Evolutionary conservation across 2,797 vertebrate genomes (phyloP).

Genomic region (Phataginus tetradactyla): DNA sequence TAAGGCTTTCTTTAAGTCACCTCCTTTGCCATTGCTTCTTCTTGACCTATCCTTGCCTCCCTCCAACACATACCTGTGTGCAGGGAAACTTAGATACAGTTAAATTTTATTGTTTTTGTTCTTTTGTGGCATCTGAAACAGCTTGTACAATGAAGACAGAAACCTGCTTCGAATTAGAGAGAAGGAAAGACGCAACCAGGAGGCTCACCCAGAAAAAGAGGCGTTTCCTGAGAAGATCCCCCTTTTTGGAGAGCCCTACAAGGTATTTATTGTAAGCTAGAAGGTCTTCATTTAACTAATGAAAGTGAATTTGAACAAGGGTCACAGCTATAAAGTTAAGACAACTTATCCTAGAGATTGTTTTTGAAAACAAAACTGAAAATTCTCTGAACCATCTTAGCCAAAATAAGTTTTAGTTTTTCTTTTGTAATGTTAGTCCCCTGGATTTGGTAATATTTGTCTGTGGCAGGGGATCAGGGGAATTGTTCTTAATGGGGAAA

Average conservation of each 20-base stretch:
- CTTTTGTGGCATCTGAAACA: constrained; percentile 79
- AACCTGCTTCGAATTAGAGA: constrained; percentile 94
- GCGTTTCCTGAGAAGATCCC: constrained; percentile 88
- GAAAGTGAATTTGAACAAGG: background rate
- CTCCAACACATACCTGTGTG: background rate
- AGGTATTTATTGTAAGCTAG: constrained; percentile 86
- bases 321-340: constrained; percentile 26
- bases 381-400: constrained; percentile 26
- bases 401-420: constrained; percentile 38
- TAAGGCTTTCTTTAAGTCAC: background rate
- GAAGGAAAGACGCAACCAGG: constrained; percentile 93
- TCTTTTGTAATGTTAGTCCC: constrained; percentile 25
- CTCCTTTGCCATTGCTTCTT: background rate
- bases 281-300: background rate
- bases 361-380: constrained; percentile 55
- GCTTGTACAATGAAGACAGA: constrained; percentile 93
- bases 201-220: constrained; percentile 90
- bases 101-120: constrained; percentile 43
- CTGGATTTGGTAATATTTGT: constrained; percentile 4
- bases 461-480: background rate
- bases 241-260: constrained; percentile 96
- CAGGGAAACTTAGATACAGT: constrained; percentile 1
- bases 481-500: background rate
- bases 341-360: background rate
- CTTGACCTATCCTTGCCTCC: background rate